Base-by-base conservation (phyloP, 2,797 vertebrate species). In the Enteromius argenteus region DNA sequence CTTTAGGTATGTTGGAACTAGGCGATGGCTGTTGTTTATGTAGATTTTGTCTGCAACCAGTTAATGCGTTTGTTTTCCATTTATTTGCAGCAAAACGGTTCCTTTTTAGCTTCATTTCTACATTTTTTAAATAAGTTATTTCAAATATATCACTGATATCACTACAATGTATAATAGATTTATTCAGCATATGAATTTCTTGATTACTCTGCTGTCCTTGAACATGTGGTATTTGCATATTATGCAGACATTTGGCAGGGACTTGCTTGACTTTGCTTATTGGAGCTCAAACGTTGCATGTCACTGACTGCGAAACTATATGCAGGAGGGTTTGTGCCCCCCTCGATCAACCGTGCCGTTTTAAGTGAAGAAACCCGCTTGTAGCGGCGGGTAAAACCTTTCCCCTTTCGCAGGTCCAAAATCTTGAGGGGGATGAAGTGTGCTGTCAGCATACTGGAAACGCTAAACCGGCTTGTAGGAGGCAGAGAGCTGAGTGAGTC, bases 371-470 rank as follows among this genome's bases (percentile, higher is more conserved):
- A 17, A 84, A 17, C n/a, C 62, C 4, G 10, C 62, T 66, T 83
- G 60, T 42, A 35, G 13, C 30, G 74, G 30, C 1, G 11, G 53
- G 62, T 49, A 56, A 73, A 83, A 30, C 58, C 21, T 27, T 79
- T 77, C 14, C 56, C 53, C 42, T n/a, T 62, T 58, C 27, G 60
- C 75, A 84, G 82, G 8, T 78, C 66, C 35, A 71, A 58, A 71
- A 69, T 81, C 60, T 77, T 64, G 23, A 79, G 62, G 90, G 83
- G 83, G 79, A 79, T 71, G 86, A 90, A 91, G 83, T 90, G 87
- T 93, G 87, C 83, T 73, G 90, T 94, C 93, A 93, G 91, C 89
- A 90, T 89, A 56, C 88, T 69, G 74, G 51, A 84, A 84, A 92
- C 86, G 89, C 87, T 88, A 89, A 80, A 85, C 42, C 42, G 17